Base-by-base conservation (phyloP, 2,888 invertebrate genomes). In the Himalopsyche tibetana region DNA sequence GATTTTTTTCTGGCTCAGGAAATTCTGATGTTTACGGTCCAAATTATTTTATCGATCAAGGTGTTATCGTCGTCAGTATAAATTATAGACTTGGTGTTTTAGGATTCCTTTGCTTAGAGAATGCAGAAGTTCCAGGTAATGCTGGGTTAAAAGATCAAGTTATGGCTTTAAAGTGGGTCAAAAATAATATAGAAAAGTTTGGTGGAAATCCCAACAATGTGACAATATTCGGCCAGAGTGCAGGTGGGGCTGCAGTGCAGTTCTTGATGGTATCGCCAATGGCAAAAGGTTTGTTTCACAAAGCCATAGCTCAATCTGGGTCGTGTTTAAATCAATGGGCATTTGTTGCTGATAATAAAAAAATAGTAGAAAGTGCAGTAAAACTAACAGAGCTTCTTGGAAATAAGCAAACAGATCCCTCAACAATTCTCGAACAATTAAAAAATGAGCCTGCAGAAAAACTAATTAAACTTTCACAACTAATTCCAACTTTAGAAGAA, bases 221-320 rank as follows among this genome's bases (percentile, higher is more conserved):
- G 0, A 93, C 94, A 6, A 91, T 94, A 87, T 93, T 94, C 89
- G 94, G 94, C 15, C 90, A 94, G 5, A 94, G 94, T 89, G 94
- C 94, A 55, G 94, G 94, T 4, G 93, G 91, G 1, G 92, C 93
- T 4, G 92, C 93, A 1, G 92, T 93, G 0, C 93, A 93, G 89
- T 93, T 92, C 88, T 90, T 92, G 8, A 89, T 93, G 85, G 84
- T 93, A 42, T 93, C 93, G 0, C 92, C 92, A 4, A 90, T 91
- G 90, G 90, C 92, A 5, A 91, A 91, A 90, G 94, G 94, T 19
- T 89, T 94, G 56, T 94, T 94, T 86, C 94, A 94, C 87, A 93
- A 92, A 90, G 93, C 92, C 0, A 94, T 94, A 85, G 91, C 93
- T 11, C 93, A 94, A 89, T 94, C 94, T n/a, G 94, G 93, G 0